These are phyloP conservation scores for Cryptus armator DNA, from an alignment of 2,888 invertebrate species.

Conservation along the genomic window DNA sequence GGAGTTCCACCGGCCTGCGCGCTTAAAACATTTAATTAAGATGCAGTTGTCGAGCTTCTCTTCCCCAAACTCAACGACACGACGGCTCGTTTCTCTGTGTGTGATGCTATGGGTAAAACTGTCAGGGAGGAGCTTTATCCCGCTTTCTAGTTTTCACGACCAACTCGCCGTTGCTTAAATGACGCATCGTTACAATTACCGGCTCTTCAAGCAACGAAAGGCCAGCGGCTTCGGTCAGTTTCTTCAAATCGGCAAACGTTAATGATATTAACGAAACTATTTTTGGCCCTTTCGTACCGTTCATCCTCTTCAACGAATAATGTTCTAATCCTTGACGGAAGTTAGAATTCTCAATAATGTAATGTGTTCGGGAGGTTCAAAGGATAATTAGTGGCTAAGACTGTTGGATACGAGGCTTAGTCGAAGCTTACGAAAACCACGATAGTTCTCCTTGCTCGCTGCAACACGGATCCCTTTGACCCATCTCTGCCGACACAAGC, in stretches of 20 bases:
- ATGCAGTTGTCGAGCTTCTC: conserved; percentile 63
- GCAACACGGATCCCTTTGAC: conserved; percentile 34
- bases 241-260: conserved; percentile 27
- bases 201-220: conserved; percentile 40
- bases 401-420: too few relatives aligned
- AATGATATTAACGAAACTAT: conserved; percentile 5
- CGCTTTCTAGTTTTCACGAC: conserved; percentile 48
- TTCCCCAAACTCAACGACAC: background rate
- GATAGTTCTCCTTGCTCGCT: background rate
- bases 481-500: conserved; percentile 5
- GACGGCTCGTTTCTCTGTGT: background rate
- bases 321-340: background rate
- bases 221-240: background rate
- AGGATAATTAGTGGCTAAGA: too few relatives aligned
- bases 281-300: background rate
- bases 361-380: too few relatives aligned
- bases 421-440: conserved; percentile 17
- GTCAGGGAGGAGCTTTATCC: conserved; percentile 29
- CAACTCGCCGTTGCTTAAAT: conserved; percentile 40
- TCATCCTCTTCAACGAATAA: background rate
- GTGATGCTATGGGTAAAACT: conserved; percentile 1
- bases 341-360: background rate
- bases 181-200: conserved; percentile 40
- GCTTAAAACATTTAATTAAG: conserved; percentile 70
- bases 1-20: conserved; percentile 29